Percentiles rank a stretch among this genome's conserved stretches.
Conservation (phyloP, 2,888 invertebrate species). For the Ophion ellenae region DNA sequence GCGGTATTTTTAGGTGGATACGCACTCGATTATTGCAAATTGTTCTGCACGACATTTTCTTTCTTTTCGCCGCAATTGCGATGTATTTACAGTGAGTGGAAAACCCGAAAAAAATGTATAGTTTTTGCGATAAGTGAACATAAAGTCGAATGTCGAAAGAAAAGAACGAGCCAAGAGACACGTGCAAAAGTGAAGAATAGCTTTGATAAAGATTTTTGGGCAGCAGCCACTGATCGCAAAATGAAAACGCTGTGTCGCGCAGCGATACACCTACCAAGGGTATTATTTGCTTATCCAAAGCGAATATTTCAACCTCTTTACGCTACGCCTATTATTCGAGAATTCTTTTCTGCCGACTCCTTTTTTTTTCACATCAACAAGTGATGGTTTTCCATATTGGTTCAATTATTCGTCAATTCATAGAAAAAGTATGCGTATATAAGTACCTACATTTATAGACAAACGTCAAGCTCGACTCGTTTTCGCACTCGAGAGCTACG, state of each 20-base stretch:
- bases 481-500: conserved; percentile 48
- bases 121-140: not conserved
- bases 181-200: conserved; percentile 6
- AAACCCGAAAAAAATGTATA: too few species aligned
- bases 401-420: conserved; percentile 63
- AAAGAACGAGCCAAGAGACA: conserved; percentile 10
- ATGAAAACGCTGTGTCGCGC: conserved; percentile 55
- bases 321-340: conserved; percentile 61
- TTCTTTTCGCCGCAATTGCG: not conserved
- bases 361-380: conserved; percentile 1
- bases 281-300: conserved; percentile 72
- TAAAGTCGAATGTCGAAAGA: conserved; percentile 6
- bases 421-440: conserved; percentile 68
- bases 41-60: not conserved
- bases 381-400: conserved; percentile 12
- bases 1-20: conserved; percentile 23
- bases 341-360: conserved; percentile 47
- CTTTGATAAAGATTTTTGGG: conserved; percentile 28
- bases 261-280: conserved; percentile 71
- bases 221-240: conserved; percentile 56
- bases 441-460: conserved; percentile 64
- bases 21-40: conserved; percentile 41
- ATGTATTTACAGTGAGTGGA: conserved; percentile 18
- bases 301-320: conserved; percentile 59
- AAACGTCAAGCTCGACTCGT: conserved; percentile 39